Evolutionary conservation across 2,888 invertebrate species (phyloP), one percentile per base, ranked within the genome.

Genomic region (Ochropacha duplaris): DNA sequence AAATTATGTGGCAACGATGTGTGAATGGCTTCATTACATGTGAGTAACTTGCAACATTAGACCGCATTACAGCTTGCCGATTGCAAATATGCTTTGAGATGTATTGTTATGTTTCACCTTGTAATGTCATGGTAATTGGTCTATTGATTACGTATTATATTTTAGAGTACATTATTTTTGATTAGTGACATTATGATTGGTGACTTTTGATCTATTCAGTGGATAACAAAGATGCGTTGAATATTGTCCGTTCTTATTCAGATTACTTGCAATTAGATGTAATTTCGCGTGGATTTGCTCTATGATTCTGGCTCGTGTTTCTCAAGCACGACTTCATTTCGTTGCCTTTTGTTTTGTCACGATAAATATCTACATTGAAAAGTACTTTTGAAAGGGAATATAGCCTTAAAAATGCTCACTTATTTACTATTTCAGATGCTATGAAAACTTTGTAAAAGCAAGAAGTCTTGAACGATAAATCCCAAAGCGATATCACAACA

Each of bases 1-100:
- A 54, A 62, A 62, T 62, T 55, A 58, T 66, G 58, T 50, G 16
- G 63, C 59, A 61, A 69, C 24, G 26, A 67, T 64, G 57, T 71
- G 61, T 68, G 62, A 70, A 70, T 65, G 60, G 54, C 60, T 66
- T 62, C 59, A 61, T 58, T 28, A 39, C 2, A 54, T 34, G 50
- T 36, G 22, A 28, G 52, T 4, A 12, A 31, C 49, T 74, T 74
- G 56, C 72, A 55, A 49, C 65, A 71, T 49, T 63, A 55, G 50
- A 55, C 55, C 54, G 5, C 58, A 64, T 62, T 49, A 51, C 50
- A 61, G 57, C 60, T 69, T 50, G 49, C 49, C 59, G 54, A 60
- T 64, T 61, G 61, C 61, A 60, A 54, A 58, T 58, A 56, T 57
- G 50, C 26, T 57, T 56, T 26, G 49, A 64, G 58, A 64, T 59